Conservation (phyloP, 2,797 vertebrate species). For the Xiphorhynchus erythropygius region DNA sequence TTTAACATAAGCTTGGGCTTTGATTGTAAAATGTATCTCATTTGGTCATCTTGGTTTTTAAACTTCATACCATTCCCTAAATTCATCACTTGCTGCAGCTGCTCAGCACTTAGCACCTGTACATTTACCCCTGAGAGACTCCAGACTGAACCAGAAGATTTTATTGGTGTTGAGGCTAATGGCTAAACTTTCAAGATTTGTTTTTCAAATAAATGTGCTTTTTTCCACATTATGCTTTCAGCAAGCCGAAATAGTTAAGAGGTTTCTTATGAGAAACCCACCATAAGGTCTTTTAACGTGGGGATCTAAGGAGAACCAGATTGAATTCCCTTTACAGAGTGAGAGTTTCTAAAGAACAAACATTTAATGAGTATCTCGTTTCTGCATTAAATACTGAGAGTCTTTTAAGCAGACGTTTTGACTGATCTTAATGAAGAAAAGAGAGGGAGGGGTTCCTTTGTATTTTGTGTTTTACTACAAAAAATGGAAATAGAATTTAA, state of each 20-base stretch:
- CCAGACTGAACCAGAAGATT: conserved; percentile 61
- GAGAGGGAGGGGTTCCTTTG: not conserved
- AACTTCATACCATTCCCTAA: conserved; percentile 69
- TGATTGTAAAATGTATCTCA: conserved; percentile 74
- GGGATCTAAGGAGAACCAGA: conserved; percentile 71
- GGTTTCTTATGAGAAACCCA: conserved; percentile 66
- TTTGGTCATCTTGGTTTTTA: conserved; percentile 73
- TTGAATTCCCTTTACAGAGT: conserved; percentile 58
- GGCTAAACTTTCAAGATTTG: conserved; percentile 75
- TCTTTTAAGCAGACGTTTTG: conserved; percentile 15
- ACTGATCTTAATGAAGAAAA: conserved; percentile 55
- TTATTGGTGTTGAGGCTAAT: conserved; percentile 71
- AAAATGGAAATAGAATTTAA: not conserved
- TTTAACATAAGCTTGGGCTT: conserved; percentile 72
- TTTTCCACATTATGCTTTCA: conserved; percentile 63
- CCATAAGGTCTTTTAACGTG: conserved; percentile 37
- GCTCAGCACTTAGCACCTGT: conserved; percentile 75
- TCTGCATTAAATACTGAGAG: conserved; percentile 53
- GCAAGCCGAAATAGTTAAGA: conserved; percentile 59
- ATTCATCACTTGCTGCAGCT: conserved; percentile 75
- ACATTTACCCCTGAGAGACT: conserved; percentile 63
- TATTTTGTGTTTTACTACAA: not conserved
- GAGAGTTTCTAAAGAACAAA: conserved; percentile 47
- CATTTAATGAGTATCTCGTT: conserved; percentile 63
- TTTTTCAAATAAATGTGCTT: conserved; percentile 74